Percentiles rank a stretch among this genome's conserved stretches.
phyloP scores from a whole-genome alignment of 2,113 vertebrate species.

The Carettochelys insculpta region DNA sequence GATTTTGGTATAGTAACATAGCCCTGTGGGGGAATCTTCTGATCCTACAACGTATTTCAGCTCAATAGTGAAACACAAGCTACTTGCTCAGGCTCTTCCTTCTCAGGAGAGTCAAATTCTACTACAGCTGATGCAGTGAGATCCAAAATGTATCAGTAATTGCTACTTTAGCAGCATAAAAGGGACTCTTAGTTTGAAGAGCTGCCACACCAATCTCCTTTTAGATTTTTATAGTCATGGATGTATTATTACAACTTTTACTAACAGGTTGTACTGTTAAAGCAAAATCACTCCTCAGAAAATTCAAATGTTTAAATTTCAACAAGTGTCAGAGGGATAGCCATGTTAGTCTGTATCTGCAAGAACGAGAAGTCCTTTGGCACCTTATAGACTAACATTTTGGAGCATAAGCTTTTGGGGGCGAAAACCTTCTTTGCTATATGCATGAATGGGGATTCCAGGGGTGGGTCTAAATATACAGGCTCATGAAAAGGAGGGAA shows the following conservation, averaged over 20 bases:
- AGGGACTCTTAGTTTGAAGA: background rate
- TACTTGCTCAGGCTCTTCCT: background rate
- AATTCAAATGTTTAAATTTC: background rate
- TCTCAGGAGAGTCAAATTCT: background rate
- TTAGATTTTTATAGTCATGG: background rate
- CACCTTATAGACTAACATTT: too few species aligned
- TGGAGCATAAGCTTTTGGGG: too few species aligned
- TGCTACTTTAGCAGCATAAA: background rate
- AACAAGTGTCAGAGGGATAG: too few species aligned
- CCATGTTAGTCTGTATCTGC: too few species aligned
- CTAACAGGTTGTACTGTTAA: background rate
- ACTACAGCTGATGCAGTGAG: background rate
- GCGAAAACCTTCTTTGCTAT: too few species aligned
- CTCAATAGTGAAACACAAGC: background rate
- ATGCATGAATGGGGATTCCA: too few species aligned
- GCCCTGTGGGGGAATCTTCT: background rate
- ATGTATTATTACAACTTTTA: background rate
- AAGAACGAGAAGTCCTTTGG: too few species aligned
- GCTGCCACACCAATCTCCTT: background rate
- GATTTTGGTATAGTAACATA: background rate
- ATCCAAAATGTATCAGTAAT: background rate
- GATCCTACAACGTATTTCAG: background rate
- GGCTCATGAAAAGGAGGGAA: too few species aligned
- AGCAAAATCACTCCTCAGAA: background rate
- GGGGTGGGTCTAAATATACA: too few species aligned